A percentile compares a stretch with the other conserved stretches of the same genome.
Conservation (phyloP, 2,113 vertebrate species). For the Neomonachus schauinslandi region DNA sequence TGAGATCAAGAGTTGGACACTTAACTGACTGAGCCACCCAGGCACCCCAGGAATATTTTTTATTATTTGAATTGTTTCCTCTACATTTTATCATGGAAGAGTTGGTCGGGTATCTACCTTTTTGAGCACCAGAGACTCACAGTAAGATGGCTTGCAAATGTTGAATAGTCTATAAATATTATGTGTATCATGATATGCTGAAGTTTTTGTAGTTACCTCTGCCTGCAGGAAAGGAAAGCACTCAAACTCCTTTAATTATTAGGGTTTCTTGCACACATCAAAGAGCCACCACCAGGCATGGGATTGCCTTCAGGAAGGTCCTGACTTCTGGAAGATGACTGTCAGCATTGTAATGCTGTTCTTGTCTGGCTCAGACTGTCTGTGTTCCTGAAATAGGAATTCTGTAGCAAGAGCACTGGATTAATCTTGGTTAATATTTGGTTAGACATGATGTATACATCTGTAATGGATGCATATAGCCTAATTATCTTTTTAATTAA, state of each 20-base stretch:
- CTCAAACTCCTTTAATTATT: background rate
- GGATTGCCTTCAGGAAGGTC: background rate
- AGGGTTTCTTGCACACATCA: background rate
- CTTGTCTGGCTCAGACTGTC: conserved; percentile 61
- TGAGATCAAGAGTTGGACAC: background rate
- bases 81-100: background rate
- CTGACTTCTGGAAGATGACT: conserved; percentile 57
- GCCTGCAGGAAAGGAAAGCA: background rate
- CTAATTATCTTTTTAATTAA: conserved; percentile 56
- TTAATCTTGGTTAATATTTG: conserved; percentile 79
- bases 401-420: conserved; percentile 52
- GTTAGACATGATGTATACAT: background rate
- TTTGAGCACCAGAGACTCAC: background rate
- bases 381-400: conserved; percentile 73
- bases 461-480: background rate
- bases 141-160: background rate
- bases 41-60: background rate
- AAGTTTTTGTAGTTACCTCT: background rate
- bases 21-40: background rate
- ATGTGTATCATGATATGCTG: background rate
- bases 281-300: background rate
- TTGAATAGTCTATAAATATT: background rate
- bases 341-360: background rate
- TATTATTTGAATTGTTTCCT: background rate
- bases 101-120: background rate